These are phyloP conservation scores for Falco naumanni DNA, from an alignment of 2,797 vertebrate species.

Conservation along the genomic window DNA sequence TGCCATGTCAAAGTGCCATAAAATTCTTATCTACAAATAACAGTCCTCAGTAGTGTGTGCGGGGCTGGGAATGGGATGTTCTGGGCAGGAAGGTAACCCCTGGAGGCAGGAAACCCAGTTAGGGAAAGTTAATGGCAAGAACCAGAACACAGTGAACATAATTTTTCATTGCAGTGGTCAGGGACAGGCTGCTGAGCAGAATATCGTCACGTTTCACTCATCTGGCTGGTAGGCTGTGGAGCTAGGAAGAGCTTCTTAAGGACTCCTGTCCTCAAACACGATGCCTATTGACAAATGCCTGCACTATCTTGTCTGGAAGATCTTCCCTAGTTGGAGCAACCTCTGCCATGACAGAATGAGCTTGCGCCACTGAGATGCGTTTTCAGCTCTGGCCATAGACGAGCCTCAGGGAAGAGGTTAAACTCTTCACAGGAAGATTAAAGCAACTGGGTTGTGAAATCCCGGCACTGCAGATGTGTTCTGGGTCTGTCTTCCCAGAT, in stretches of 20 bases:
- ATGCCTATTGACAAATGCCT: background rate
- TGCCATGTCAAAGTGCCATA: background rate
- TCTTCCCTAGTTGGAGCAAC: background rate
- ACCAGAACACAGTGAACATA: background rate
- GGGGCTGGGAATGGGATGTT: background rate
- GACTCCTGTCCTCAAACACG: background rate
- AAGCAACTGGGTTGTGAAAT: background rate
- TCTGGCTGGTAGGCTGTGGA: background rate
- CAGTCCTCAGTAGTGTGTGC: rapidly evolving
- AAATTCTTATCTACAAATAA: background rate
- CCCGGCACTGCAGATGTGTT: background rate
- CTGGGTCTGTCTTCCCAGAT: background rate
- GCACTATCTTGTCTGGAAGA: background rate
- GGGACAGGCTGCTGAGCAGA: background rate
- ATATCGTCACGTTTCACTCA: background rate
- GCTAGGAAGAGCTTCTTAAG: background rate
- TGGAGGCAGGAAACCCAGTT: background rate
- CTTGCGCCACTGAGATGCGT: background rate
- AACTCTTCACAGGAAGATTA: background rate
- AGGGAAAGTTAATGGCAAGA: background rate
- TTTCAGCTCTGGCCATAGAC: background rate
- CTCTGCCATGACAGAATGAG: background rate
- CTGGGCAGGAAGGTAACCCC: background rate
- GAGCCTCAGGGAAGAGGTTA: background rate
- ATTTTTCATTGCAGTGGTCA: background rate